Percentiles rank a stretch among this genome's conserved stretches.
These are phyloP conservation scores for Caenorhabditis auriculariae DNA, from an alignment of 2,888 invertebrate species.

Conservation along the genomic window DNA sequence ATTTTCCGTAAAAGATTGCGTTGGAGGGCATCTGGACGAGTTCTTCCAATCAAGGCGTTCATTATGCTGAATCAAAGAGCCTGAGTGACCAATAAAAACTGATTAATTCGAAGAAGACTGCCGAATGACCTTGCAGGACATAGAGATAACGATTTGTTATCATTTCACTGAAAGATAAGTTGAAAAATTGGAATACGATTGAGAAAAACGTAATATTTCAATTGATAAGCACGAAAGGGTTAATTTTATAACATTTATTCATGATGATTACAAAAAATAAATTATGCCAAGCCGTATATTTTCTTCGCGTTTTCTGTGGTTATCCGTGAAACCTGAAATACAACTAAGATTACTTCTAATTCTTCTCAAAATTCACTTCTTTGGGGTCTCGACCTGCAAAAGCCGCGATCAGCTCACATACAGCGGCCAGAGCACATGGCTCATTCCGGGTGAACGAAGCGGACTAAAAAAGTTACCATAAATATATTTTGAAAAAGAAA, in stretches of 20 bases:
- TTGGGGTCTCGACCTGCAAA: constrained; percentile 32
- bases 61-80: constrained; percentile 17
- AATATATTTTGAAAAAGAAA: not conserved
- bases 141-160: too few species aligned
- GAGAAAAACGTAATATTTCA: too few species aligned
- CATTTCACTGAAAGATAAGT: too few species aligned
- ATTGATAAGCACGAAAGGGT: too few species aligned
- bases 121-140: too few species aligned
- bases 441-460: constrained; percentile 74
- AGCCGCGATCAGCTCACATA: constrained; percentile 77
- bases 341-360: constrained; percentile 1
- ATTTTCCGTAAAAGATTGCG: constrained; percentile 33
- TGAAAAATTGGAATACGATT: too few species aligned
- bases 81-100: too few species aligned
- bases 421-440: constrained; percentile 87
- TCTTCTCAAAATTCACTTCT: constrained; percentile 17
- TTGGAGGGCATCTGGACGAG: constrained; percentile 17
- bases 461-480: constrained; percentile 15
- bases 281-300: constrained; percentile 43
- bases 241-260: too few species aligned
- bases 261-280: too few species aligned
- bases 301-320: constrained; percentile 54
- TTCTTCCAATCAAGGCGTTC: constrained; percentile 21
- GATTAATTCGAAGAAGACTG: too few species aligned
- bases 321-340: constrained; percentile 32